Evolutionary conservation across 2,797 vertebrate genomes (phyloP).

Genomic region (Taeniopygia guttata): DNA sequence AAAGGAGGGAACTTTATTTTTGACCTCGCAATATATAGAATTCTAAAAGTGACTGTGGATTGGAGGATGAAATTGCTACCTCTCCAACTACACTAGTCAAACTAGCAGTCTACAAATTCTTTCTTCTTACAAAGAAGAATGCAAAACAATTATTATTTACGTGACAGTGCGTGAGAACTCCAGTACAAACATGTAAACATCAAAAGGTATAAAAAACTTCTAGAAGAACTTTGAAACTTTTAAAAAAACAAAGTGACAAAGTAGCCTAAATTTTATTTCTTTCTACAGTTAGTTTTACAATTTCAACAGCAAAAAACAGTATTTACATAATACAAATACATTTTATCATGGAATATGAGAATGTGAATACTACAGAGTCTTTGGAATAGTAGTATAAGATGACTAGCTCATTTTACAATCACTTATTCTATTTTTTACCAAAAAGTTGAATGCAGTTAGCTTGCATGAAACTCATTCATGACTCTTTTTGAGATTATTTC

Average conservation of each 20-base stretch:
- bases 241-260: neutral
- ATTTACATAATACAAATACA: neutral
- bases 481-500: neutral
- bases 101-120: no score
- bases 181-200: no score
- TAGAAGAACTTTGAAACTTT: no score
- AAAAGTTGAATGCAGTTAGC: neutral
- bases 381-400: neutral
- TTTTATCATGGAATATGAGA: neutral
- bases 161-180: no score
- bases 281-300: neutral
- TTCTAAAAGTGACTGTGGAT: no score
- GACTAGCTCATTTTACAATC: neutral
- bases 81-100: no score
- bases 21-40: no score
- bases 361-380: neutral
- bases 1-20: no score
- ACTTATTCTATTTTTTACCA: neutral
- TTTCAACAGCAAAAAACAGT: neutral
- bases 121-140: no score
- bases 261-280: neutral
- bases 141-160: no score
- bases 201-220: no score
- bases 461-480: neutral
- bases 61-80: no score